Percentiles rank a stretch among this genome's conserved stretches.
phyloP scores from a whole-genome alignment of 2,888 invertebrate species.

The Agrochola macilenta region DNA sequence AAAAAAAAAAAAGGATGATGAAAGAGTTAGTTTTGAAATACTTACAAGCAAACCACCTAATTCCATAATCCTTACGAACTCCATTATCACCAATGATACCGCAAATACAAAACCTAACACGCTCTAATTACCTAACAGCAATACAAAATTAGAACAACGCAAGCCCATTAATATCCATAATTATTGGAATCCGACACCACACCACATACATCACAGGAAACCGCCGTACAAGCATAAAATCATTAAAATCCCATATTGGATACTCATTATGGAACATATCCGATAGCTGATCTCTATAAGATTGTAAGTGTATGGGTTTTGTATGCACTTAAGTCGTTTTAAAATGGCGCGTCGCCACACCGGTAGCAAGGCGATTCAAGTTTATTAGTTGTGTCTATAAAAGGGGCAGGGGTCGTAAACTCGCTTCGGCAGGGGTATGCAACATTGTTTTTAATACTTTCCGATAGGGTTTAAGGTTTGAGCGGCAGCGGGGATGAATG shows the following conservation, averaged over 20 bases:
- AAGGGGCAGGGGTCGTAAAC: constrained; percentile 84
- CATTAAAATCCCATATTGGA: constrained; percentile 62
- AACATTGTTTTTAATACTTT: constrained; percentile 83
- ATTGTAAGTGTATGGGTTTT: constrained; percentile 26
- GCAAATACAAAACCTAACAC: constrained; percentile 3
- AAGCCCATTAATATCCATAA: constrained; percentile 51
- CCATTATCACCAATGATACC: neutral
- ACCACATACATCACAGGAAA: constrained; percentile 60
- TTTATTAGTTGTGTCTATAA: constrained; percentile 88
- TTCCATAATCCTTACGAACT: too few relatives aligned
- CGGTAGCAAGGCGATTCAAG: constrained; percentile 82
- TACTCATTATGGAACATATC: constrained; percentile 55
- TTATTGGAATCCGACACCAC: constrained; percentile 51
- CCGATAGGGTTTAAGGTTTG: constrained; percentile 54
- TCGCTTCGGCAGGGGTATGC: constrained; percentile 72
- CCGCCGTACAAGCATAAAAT: constrained; percentile 45
- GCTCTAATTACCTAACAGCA: constrained; percentile 34
- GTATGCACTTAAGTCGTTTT: constrained; percentile 52
- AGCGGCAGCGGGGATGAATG: constrained; percentile 12
- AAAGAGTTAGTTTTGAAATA: neutral
- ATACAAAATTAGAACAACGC: constrained; percentile 39
- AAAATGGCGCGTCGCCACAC: constrained; percentile 59
- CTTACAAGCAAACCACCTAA: neutral
- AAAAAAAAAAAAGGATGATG: too few relatives aligned
- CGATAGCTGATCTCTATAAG: constrained; percentile 13